Conservation (phyloP, 2,113 vertebrate genomes). For the Synchiropus splendidus region DNA sequence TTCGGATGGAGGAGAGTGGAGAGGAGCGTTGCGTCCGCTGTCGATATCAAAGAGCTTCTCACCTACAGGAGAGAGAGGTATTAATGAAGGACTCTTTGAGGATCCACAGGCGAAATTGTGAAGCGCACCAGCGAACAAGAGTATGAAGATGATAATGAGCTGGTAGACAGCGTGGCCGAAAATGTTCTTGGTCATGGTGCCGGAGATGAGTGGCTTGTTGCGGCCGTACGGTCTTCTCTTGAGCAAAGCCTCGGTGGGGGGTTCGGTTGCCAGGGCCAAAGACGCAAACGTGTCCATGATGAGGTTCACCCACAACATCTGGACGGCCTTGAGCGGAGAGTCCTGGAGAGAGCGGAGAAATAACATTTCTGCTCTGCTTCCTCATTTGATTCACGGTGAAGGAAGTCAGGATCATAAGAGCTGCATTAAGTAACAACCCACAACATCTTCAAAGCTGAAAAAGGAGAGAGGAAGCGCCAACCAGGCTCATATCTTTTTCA, state of each 20-base stretch:
- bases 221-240: constrained; percentile 86
- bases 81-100: background rate
- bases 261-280: constrained; percentile 88
- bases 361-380: no score
- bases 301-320: constrained; percentile 97
- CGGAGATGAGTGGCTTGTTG: constrained; percentile 93
- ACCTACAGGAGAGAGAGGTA: constrained; percentile 53
- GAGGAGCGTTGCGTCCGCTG: constrained; percentile 86
- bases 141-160: constrained; percentile 87
- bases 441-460: no score
- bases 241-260: constrained; percentile 83
- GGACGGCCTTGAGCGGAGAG: constrained; percentile 91
- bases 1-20: constrained; percentile 92
- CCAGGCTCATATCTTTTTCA: no score
- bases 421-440: no score
- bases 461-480: no score
- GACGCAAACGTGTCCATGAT: constrained; percentile 98
- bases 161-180: constrained; percentile 89
- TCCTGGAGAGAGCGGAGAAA: constrained; percentile 69
- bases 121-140: constrained; percentile 81
- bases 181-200: constrained; percentile 98
- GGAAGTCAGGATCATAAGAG: no score
- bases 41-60: constrained; percentile 95
- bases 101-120: background rate
- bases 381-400: no score